Evolutionary conservation across 1,140 invertebrate genomes (phyloP), one percentile per base, ranked within the genome.

Genomic region (Eupristina koningsbergeri): DNA sequence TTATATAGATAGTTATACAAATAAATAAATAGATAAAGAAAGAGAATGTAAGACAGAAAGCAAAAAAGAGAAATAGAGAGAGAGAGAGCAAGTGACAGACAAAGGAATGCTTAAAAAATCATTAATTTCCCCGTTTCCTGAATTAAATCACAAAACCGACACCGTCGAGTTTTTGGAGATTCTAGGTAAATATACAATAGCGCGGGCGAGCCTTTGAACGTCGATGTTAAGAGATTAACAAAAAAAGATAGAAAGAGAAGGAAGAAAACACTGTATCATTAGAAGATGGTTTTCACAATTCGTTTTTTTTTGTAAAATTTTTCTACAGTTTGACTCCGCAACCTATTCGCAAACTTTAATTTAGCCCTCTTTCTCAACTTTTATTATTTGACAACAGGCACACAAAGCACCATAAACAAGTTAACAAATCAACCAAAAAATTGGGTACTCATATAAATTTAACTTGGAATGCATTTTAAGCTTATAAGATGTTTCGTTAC

Each of bases 51-150:
- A 11, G 41, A 45, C 11, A 45, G 41, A 45, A 5, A 45, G 41
- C 5, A 5, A 45, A 47, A 31, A 6, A 77, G 31, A 61, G 1
- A 64, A 13, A 41, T 2, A 11, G n/a, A 11, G 45, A 69, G 22
- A 41, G 36, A 41, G 34, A 34, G 5, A 84, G 53, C 2, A 3
- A 22, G 7, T 26, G 26, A 58, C 5, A 26, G 2, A 86, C 45
- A 67, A 36, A 67, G 50, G 85, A 86, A 90, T 91, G 91, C 91
- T 92, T 92, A 91, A 86, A 91, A 92, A 92, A 92, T 92, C 91
- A 87, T 92, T 92, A 92, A 50, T 15, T n/a, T 0, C 0, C n/a
- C 41, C 29, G 31, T 81, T 9, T 9, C n/a, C 53, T 53, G 71
- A 39, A 80, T 80, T 71, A 74, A 45, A 36, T 34, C 36, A 8